Base-by-base conservation (phyloP, 2,888 invertebrate genomes). In the Lithophane socia region DNA sequence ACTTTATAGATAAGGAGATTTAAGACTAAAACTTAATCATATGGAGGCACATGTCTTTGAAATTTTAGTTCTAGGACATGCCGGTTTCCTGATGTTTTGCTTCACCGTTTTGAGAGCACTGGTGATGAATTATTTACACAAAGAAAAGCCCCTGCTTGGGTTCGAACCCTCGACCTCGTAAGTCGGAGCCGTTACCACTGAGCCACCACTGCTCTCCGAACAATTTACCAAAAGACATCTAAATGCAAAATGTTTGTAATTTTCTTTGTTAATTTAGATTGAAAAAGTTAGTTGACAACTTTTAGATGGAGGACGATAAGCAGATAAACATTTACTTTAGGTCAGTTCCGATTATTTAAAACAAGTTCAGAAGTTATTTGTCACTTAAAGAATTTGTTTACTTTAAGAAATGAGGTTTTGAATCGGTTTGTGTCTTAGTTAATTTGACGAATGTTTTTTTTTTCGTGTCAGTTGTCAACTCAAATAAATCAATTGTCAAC, bases 231-330 rank as follows among this genome's bases (percentile, higher is more conserved):
- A 70, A 58, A 76, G 60, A 70, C 52, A 84, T 84, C 54, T 66
- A 77, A 68, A 84, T 80, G 80, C 77, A 84, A 84, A 85, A 79
- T 75, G 42, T 79, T 82, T 54, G 49, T 77, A 77, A 85, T 80
- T 83, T 73, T 79, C 83, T 80, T 75, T 77, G 83, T 80, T 83
- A 85, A 85, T 85, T 85, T 85, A 85, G 73, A 85, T 85, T 77
- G 85, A 85, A 85, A 85, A 85, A 85, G 70, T 85, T 85, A 64
- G 64, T 54, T 63, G n/a, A 63, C n/a, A 65, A 72, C 58, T 66
- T 78, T 69, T 49, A 66, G 58, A 84, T 44, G 73, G 49, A n/a
- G n/a, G 24, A 66, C 65, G 58, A 47, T 74, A 68, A 69, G 69
- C 56, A 74, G 73, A 74, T 74, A 75, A 72, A 82, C 68, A 61